Base-by-base conservation (phyloP, 2,888 invertebrate genomes). In the Alloplasta piceator region DNA sequence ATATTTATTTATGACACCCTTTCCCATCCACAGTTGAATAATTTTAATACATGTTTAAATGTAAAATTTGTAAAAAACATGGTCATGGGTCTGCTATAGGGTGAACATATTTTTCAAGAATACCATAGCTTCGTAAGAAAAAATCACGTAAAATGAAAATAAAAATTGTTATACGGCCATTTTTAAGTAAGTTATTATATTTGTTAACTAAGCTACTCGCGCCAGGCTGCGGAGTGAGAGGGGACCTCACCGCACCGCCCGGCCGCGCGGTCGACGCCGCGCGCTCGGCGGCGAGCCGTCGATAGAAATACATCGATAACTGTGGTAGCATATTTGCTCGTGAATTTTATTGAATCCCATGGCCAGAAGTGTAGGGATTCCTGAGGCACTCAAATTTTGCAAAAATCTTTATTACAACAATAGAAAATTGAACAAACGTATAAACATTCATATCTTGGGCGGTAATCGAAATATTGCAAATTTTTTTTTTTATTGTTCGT, bases 101-200 rank as follows among this genome's bases (percentile, higher is more conserved):
- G 10, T 9, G 10, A 43, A 43, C 6, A 9, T 63, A 7, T 38
- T 66, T 50, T 50, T 50, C 38, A 50, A 52, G 50, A 14, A 14
- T 14, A 52, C 50, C 39, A 16, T 39, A 39, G 52, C 39, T 66
- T 66, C 14, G 50, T 50, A 50, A 26, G 48, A 38, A 50, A 50
- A 66, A 50, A 36, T 12, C n/a, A 16, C 6, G 39, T 10, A 10
- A 14, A 26, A 41, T 55, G 9, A 9, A 38, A 52, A 38, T 50
- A 66, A 52, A 52, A n/a, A 66, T 50, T 38, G 50, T 39, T 38
- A 50, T 52, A 67, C 41, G 52, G 39, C 50, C 14, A 50, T 66
- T 64, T 12, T 36, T 26, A 26, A 46, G 36, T n/a, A 12, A 64
- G 64, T 64, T 64, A 48, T 64, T 64, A n/a, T 48, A 64, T 48